Evolutionary conservation across 2,797 vertebrate genomes (phyloP), one percentile per base, ranked within the genome.

Genomic region (Sebastes nivosus): DNA sequence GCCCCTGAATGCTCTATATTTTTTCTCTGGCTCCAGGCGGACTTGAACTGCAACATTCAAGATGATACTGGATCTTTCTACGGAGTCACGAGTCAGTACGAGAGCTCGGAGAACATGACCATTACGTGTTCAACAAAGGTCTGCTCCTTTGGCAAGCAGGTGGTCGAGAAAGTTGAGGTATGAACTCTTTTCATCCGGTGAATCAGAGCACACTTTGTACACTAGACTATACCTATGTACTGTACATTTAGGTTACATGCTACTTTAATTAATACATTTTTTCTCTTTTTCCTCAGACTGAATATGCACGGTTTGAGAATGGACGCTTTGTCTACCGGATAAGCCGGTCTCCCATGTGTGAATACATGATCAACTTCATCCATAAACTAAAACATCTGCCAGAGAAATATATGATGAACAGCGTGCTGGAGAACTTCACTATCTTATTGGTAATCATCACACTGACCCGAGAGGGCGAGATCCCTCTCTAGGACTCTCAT

Each of bases 321-420:
- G 98, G 99, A 54, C 96, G 98, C 70, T 99, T 99, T 12, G 97
- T 99, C 73, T 99, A 98, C 94, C 96, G 98, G 92, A 99, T 99
- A 97, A 98, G 97, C 89, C 96, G 99, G 68, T 99, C 99, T 59
- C 99, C 99, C 0, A 99, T 99, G 99, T 99, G 99, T 94, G 98
- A 99, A 97, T 99, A 99, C 85, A 99, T 99, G 99, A 99, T 99
- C 94, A 99, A 99, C 95, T 99, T 99, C 95, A 99, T 99, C 95
- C 98, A 99, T 95, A 99, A 99, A 91, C 97, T 99, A 87, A 99
- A 99, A 93, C 99, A 99, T 95, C 96, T 99, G 95, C 99, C 99
- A 22, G 99, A 99, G 94, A 99, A 99, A 93, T 99, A 99, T 90
- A 99, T 99, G 99, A 99, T 99, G 99, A 99, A 99, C 96, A 99